These are phyloP conservation scores for Uropsilus gracilis DNA, from an alignment of 2,113 vertebrate species.

Conservation along the genomic window DNA sequence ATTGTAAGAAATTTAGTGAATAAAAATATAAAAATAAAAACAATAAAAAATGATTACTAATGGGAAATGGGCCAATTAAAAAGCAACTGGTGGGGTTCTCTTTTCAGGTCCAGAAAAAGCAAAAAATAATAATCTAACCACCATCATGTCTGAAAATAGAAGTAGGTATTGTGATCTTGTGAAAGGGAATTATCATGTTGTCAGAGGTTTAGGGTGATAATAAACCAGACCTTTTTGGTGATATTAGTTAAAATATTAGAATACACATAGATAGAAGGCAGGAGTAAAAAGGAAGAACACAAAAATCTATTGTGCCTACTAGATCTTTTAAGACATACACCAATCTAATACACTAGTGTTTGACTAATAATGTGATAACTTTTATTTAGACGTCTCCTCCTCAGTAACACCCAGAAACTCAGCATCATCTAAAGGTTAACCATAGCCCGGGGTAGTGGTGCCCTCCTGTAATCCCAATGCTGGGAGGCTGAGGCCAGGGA, in stretches of 20 bases:
- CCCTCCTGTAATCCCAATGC: no score
- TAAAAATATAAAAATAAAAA: no score
- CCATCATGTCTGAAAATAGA: constrained; percentile 40
- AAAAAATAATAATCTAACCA: neutral
- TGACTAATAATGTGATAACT: neutral
- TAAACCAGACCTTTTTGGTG: neutral
- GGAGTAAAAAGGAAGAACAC: neutral
- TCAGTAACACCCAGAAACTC: neutral
- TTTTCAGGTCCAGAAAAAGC: neutral
- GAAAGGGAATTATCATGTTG: neutral
- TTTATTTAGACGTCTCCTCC: neutral
- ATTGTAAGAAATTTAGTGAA: no score
- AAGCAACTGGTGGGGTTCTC: neutral
- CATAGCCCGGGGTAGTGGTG: no score
- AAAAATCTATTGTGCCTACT: neutral
- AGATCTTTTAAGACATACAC: neutral
- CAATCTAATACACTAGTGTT: neutral
- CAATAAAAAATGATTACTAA: no score
- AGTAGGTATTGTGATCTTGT: neutral
- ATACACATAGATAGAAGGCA: neutral
- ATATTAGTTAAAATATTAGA: neutral
- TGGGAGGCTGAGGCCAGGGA: no score
- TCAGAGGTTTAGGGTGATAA: neutral
- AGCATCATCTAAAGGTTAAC: no score
- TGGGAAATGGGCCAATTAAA: no score